Conservation (phyloP, 1,140 invertebrate genomes). For the Streblospio benedicti region DNA sequence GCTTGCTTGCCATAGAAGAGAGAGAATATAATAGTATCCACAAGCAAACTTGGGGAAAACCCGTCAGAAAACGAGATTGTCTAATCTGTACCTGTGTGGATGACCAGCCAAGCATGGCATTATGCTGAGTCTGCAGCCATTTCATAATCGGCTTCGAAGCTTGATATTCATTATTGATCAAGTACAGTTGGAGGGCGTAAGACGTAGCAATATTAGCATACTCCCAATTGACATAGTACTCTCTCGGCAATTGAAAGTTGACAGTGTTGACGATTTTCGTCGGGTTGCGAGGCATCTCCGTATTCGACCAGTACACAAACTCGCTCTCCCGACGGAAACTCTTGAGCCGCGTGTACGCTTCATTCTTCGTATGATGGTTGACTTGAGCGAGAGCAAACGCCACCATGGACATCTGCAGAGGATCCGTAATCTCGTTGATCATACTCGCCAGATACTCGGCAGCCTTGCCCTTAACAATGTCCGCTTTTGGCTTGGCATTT, state of each 20-base stretch:
- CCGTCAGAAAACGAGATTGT: neutral
- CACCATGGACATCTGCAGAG: conserved; percentile 77
- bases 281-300: conserved; percentile 30
- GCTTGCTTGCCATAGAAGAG: no score
- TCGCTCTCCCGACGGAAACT: neutral
- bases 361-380: conserved; percentile 68
- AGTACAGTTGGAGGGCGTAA: conserved; percentile 79
- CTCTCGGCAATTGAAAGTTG: conserved; percentile 76
- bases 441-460: conserved; percentile 75
- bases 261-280: conserved; percentile 50
- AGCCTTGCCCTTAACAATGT: conserved; percentile 50
- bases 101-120: conserved; percentile 9
- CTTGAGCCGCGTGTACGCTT: conserved; percentile 48
- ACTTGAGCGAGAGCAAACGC: conserved; percentile 74
- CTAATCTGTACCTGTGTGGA: conserved; percentile 3
- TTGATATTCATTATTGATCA: conserved; percentile 23
- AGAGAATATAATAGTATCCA: no score
- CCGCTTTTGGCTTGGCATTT: conserved; percentile 8
- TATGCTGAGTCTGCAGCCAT: conserved; percentile 83
- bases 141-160: conserved; percentile 61
- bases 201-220: conserved; percentile 87
- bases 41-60: no score
- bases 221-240: conserved; percentile 69
- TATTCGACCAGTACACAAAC: conserved; percentile 36
- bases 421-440: conserved; percentile 60